Evolutionary conservation across 2,113 vertebrate genomes (phyloP).

Genomic region (Eupsittula cactorum): DNA sequence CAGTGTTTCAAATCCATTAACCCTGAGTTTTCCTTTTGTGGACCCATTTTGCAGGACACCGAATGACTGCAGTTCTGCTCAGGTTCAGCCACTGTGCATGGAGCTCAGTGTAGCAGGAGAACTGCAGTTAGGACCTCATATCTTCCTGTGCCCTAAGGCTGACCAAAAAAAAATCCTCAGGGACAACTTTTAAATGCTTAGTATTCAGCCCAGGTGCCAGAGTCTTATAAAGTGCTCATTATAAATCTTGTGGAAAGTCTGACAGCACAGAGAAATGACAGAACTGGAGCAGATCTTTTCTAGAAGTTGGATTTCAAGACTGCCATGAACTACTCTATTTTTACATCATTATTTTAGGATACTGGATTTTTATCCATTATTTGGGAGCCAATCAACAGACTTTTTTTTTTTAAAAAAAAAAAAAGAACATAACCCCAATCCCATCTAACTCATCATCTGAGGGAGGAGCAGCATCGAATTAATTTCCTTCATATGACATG

Average conservation of each 20-base stretch:
- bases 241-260: constrained; percentile 65
- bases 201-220: constrained; percentile 36
- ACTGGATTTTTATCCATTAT: not conserved
- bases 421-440: not conserved
- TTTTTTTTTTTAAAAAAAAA: not conserved
- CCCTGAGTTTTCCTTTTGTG: not conserved
- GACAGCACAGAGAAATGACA: not conserved
- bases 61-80: not conserved
- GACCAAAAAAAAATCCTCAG: not conserved
- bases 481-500: constrained; percentile 1
- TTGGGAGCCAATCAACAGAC: not conserved
- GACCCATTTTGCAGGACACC: not conserved
- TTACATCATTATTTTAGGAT: not conserved
- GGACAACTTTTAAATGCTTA: not conserved
- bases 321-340: not conserved
- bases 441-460: not conserved
- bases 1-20: not conserved
- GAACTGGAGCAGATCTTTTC: not conserved
- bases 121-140: not conserved
- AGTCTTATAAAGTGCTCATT: constrained; percentile 35
- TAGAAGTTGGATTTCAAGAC: not conserved
- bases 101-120: not conserved
- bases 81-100: not conserved
- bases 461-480: not conserved
- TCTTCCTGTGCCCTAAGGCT: not conserved